Evolutionary conservation across 2,113 vertebrate species (phyloP).

Genomic region (Monarcha castaneiventris): DNA sequence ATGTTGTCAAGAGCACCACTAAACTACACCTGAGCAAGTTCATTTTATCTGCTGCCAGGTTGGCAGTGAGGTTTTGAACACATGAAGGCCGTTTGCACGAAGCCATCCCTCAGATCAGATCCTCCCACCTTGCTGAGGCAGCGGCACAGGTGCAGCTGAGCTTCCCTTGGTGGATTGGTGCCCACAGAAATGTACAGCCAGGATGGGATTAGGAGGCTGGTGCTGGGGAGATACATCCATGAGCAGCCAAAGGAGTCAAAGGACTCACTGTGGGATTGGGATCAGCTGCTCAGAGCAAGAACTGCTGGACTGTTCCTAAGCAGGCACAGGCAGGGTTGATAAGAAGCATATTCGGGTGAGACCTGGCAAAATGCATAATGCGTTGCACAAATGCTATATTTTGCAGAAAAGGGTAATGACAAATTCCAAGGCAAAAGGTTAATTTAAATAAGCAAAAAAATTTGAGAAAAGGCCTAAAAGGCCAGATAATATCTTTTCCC

Average conservation of each 20-base stretch:
- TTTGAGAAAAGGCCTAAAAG: neutral
- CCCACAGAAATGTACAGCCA: accelerated
- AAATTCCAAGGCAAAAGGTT: neutral
- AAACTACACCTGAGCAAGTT: neutral
- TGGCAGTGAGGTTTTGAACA: neutral
- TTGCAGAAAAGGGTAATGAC: neutral
- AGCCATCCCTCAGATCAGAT: neutral
- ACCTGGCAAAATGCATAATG: neutral
- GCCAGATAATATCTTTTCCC: neutral
- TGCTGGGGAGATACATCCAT: neutral
- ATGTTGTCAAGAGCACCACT: neutral
- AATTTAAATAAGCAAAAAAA: neutral
- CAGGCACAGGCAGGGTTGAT: neutral
- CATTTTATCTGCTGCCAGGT: neutral
- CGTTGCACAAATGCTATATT: neutral
- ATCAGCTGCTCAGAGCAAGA: neutral
- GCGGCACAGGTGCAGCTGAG: neutral
- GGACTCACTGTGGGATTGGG: accelerated
- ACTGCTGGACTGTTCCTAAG: neutral
- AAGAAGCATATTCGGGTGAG: neutral
- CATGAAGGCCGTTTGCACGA: neutral
- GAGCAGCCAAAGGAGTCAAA: neutral
- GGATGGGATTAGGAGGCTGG: neutral
- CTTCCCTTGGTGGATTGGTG: neutral
- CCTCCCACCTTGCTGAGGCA: neutral